These are phyloP conservation scores for Phalacrocorax aristotelis DNA, from an alignment of 2,113 vertebrate species.

Conservation along the genomic window DNA sequence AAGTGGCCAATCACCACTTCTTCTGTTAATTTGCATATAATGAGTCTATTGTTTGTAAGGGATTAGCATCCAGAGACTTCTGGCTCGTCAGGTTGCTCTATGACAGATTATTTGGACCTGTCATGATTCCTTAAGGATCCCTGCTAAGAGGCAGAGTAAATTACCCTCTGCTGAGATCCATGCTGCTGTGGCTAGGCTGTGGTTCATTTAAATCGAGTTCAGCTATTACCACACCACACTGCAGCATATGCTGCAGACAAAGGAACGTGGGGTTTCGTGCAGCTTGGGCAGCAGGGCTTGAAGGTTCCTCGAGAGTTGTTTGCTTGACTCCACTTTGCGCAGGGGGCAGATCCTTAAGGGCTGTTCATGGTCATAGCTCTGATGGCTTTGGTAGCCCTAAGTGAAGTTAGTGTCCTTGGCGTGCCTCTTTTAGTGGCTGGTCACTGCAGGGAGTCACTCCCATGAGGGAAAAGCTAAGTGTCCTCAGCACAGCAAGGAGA, in stretches of 20 bases:
- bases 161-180: slow-evolving; percentile 48
- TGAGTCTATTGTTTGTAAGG: slow-evolving; percentile 27
- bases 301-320: not conserved
- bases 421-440: not conserved
- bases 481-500: not conserved
- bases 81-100: slow-evolving; percentile 32
- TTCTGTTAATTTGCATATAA: slow-evolving; percentile 60
- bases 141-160: slow-evolving; percentile 53
- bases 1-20: slow-evolving; percentile 17
- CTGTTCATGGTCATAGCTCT: not conserved
- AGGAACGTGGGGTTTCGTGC: not conserved
- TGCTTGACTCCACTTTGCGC: not conserved
- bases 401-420: not conserved
- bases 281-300: not conserved
- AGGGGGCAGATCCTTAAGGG: not conserved
- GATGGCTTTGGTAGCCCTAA: not conserved
- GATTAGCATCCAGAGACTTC: slow-evolving; percentile 38
- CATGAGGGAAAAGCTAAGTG: fast-evolving
- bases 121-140: slow-evolving; percentile 58
- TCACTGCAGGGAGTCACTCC: not conserved
- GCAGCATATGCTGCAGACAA: not conserved
- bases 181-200: slow-evolving; percentile 37
- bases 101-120: slow-evolving; percentile 59
- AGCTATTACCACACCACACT: not conserved
- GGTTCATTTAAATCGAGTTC: slow-evolving; percentile 19